Evolutionary conservation across 2,888 invertebrate species (phyloP).

Genomic region (Amphipoea oculea): DNA sequence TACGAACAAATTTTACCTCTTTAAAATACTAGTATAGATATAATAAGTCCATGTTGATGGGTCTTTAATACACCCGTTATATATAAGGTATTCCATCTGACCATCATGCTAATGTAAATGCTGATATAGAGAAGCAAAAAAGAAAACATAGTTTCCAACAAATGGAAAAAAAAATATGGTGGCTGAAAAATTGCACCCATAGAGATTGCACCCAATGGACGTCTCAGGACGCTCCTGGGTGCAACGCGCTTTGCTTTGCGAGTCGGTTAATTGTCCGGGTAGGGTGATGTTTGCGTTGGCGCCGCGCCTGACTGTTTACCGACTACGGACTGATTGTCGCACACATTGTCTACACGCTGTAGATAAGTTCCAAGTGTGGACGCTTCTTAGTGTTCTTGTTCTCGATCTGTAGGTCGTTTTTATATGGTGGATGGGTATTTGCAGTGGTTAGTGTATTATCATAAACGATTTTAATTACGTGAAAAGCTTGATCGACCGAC

Average conservation of each 20-base stretch:
- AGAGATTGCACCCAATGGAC: constrained; percentile 31
- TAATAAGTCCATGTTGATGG: background rate
- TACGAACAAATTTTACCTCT: too few relatives aligned
- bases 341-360: constrained; percentile 70
- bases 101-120: background rate
- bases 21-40: too few relatives aligned
- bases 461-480: background rate
- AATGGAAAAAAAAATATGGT: constrained; percentile 30
- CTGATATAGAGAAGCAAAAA: background rate
- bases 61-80: background rate
- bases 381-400: constrained; percentile 31
- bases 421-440: background rate
- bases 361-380: constrained; percentile 42
- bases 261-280: constrained; percentile 79
- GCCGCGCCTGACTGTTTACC: constrained; percentile 79
- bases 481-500: background rate
- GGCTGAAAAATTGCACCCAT: constrained; percentile 31
- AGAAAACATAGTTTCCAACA: background rate
- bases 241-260: constrained; percentile 68
- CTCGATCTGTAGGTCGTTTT: constrained; percentile 19
- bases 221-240: constrained; percentile 44
- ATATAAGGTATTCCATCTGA: background rate
- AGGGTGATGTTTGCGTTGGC: constrained; percentile 79
- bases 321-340: constrained; percentile 75
- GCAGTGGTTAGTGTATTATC: background rate